Evolutionary conservation across 2,888 invertebrate species (phyloP).

Genomic region (Fragum whitleyi): DNA sequence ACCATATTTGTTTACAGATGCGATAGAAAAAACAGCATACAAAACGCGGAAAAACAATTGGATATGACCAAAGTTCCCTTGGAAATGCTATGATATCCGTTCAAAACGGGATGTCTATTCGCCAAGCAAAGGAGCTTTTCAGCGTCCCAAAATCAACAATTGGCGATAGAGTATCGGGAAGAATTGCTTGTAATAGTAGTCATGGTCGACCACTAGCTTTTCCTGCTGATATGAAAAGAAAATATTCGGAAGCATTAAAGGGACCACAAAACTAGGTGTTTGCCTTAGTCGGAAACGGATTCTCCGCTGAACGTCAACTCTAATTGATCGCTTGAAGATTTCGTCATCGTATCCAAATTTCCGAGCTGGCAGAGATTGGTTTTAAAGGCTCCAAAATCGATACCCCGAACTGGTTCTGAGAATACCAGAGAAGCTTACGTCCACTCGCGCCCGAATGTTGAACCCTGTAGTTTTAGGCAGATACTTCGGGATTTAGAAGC

Average conservation of each 20-base stretch:
- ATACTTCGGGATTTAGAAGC: too few species aligned
- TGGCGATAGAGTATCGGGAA: slow-evolving; percentile 1
- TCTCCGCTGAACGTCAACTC: not conserved
- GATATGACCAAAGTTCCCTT: not conserved
- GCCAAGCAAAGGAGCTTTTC: not conserved
- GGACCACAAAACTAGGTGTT: not conserved
- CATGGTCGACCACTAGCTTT: not conserved
- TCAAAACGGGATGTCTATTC: slow-evolving; percentile 5
- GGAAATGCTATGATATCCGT: not conserved
- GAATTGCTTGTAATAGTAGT: not conserved
- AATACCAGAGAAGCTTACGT: slow-evolving; percentile 14
- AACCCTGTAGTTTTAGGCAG: not conserved
- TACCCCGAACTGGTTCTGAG: slow-evolving; percentile 4
- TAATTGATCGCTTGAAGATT: not conserved
- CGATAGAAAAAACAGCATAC: too few species aligned
- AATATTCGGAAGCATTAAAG: not conserved
- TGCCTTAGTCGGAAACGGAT: not conserved
- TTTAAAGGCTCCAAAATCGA: not conserved
- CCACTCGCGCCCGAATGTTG: slow-evolving; percentile 2
- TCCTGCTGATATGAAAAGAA: not conserved
- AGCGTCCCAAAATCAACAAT: slow-evolving; percentile 1
- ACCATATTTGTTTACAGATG: too few species aligned
- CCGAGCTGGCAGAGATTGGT: slow-evolving; percentile 20
- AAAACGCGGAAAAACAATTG: not conserved
- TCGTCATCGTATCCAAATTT: not conserved